Percentiles rank a stretch among this genome's conserved stretches.
These are phyloP conservation scores for Atherinosoma microstoma DNA, from an alignment of 2,797 vertebrate species.

Conservation along the genomic window DNA sequence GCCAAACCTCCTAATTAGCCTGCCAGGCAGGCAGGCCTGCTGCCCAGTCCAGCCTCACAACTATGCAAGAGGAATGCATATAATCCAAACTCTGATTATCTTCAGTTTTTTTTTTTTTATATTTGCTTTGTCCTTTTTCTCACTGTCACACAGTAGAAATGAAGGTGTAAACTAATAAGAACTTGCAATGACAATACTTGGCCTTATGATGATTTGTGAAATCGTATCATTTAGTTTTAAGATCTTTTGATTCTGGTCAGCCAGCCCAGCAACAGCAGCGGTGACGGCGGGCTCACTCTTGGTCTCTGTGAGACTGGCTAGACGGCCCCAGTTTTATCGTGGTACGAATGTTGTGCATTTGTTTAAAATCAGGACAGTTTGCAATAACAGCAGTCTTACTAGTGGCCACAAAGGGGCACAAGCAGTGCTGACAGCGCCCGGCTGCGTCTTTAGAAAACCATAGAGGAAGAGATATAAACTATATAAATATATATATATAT, in stretches of 20 bases:
- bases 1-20: constrained; percentile 69
- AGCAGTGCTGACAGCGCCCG: constrained; percentile 95
- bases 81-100: constrained; percentile 63
- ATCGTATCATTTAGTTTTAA: constrained; percentile 87
- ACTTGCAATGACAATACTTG: constrained; percentile 84
- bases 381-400: constrained; percentile 96
- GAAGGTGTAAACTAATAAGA: constrained; percentile 71
- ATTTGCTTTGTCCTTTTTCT: constrained; percentile 53
- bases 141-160: constrained; percentile 65
- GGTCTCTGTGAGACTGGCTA: constrained; percentile 96
- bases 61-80: constrained; percentile 89
- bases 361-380: constrained; percentile 99
- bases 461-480: constrained; percentile 77
- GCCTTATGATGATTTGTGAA: constrained; percentile 83
- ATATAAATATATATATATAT: constrained; percentile 70
- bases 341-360: constrained; percentile 99
- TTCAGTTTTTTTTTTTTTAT: constrained; percentile 53
- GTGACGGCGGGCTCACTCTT: constrained; percentile 98
- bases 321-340: constrained; percentile 98
- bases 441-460: constrained; percentile 95
- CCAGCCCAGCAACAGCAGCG: constrained; percentile 91
- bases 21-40: constrained; percentile 74
- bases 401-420: constrained; percentile 89
- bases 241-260: constrained; percentile 97
- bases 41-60: constrained; percentile 79